phyloP scores from a whole-genome alignment of 2,113 vertebrate genomes.

The Spilogale gracilis region DNA sequence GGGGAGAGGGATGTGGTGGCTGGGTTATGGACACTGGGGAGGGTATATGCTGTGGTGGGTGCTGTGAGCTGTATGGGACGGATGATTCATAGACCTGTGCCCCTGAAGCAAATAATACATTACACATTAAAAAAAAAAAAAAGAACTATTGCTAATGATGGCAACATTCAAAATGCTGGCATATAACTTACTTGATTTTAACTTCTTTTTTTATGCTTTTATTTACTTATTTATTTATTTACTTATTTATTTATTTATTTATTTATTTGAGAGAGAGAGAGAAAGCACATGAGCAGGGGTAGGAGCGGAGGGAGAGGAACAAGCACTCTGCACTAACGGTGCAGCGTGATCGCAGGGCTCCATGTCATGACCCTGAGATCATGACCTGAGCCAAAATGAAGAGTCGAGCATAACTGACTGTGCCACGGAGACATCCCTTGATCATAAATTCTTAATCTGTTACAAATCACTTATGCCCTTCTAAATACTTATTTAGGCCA shows the following conservation, averaged over 20 bases:
- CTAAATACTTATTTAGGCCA: constrained; percentile 2
- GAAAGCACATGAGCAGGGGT: background rate
- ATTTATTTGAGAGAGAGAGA: background rate
- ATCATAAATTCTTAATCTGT: background rate
- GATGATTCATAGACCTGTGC: too few species aligned
- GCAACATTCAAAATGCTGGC: background rate
- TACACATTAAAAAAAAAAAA: too few species aligned
- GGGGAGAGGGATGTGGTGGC: too few species aligned
- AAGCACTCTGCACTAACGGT: background rate
- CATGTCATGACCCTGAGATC: background rate
- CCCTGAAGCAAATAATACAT: too few species aligned
- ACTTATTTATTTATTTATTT: background rate
- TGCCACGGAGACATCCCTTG: background rate
- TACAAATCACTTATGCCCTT: background rate
- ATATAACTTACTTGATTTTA: constrained; percentile 9
- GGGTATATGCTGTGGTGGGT: too few species aligned
- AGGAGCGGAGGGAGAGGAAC: background rate
- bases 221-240: background rate
- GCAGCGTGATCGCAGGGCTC: background rate
- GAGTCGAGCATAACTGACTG: background rate
- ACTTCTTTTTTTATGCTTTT: background rate
- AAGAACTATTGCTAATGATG: background rate
- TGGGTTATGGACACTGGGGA: too few species aligned
- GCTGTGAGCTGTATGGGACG: too few species aligned
- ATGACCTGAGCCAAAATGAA: background rate